These are phyloP conservation scores for Ciona savignyi DNA, from an alignment of 23 tunicate genomes.

Conservation along the genomic window DNA sequence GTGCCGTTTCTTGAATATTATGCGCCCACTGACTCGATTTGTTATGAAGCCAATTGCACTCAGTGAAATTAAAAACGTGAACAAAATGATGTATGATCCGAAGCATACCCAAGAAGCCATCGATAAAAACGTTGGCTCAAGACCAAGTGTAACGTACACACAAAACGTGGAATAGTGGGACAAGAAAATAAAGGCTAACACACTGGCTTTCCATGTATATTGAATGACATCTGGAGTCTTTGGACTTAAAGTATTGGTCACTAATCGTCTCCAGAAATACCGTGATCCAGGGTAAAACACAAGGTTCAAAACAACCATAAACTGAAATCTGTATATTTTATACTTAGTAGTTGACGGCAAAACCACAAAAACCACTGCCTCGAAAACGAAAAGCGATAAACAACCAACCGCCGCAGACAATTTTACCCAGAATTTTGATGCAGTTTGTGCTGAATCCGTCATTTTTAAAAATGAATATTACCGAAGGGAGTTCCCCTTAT, in stretches of 20 bases:
- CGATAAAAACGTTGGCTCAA: conserved; percentile 34
- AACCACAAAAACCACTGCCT: conserved; percentile 4
- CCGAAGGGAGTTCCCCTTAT: too few relatives aligned
- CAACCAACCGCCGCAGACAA: conserved; percentile 9
- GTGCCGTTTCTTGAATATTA: conserved; percentile 4
- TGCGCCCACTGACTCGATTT: neutral
- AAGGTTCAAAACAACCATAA: conserved; percentile 25
- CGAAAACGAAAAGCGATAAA: conserved; percentile 12
- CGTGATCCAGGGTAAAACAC: conserved; percentile 18
- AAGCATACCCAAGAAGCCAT: conserved; percentile 48
- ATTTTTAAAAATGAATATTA: too few relatives aligned
- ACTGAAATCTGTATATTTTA: conserved; percentile 42
- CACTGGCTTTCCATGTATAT: conserved; percentile 22
- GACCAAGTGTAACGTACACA: neutral
- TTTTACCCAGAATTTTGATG: conserved; percentile 2
- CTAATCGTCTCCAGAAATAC: conserved; percentile 37
- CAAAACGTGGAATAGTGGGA: conserved; percentile 34
- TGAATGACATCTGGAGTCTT: neutral
- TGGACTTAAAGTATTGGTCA: neutral
- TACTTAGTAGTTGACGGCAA: conserved; percentile 11
- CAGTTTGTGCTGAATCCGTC: too few relatives aligned
- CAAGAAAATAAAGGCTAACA: conserved; percentile 8
- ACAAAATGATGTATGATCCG: conserved; percentile 32
- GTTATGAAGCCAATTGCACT: neutral
- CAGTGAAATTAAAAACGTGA: neutral